Percentiles rank a stretch among this genome's conserved stretches.
phyloP scores from a whole-genome alignment of 2,888 invertebrate genomes.

The Rhynchonema sp. region DNA sequence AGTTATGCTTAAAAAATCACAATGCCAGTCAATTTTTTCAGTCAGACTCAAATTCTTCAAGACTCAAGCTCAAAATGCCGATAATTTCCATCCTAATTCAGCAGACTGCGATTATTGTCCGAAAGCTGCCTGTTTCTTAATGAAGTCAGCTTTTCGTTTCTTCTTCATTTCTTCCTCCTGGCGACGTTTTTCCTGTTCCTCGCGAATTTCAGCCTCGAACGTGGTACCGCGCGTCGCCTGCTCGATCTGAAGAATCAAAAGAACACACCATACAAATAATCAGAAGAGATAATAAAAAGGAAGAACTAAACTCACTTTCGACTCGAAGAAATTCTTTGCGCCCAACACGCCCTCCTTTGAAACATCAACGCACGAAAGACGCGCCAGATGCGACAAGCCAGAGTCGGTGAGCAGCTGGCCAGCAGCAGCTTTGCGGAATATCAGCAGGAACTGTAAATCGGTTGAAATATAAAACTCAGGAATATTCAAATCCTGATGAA shows the following conservation, averaged over 20 bases:
- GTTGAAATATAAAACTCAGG: too few species aligned
- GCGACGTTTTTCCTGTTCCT: conserved; percentile 71
- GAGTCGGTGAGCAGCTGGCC: conserved; percentile 71
- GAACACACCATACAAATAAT: neutral
- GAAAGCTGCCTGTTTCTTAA: conserved; percentile 68
- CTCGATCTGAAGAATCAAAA: conserved; percentile 44
- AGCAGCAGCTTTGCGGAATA: conserved; percentile 64
- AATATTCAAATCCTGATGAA: too few species aligned
- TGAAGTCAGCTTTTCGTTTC: conserved; percentile 57
- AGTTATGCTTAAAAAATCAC: too few species aligned
- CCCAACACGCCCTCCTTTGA: conserved; percentile 82
- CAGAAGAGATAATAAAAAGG: neutral
- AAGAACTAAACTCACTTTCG: neutral
- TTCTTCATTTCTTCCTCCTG: conserved; percentile 63
- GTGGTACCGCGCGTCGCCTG: conserved; percentile 59
- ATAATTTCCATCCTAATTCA: too few species aligned
- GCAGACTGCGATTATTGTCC: too few species aligned
- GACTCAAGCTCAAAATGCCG: too few species aligned
- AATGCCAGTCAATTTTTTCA: too few species aligned
- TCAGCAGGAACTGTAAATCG: conserved; percentile 40
- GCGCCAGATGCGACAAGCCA: conserved; percentile 63
- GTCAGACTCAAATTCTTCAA: too few species aligned
- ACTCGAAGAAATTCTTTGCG: conserved; percentile 55
- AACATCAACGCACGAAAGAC: conserved; percentile 71
- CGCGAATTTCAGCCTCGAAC: conserved; percentile 74